Conservation (phyloP, 2,797 vertebrate species). For the Melanotaenia pygmaea region DNA sequence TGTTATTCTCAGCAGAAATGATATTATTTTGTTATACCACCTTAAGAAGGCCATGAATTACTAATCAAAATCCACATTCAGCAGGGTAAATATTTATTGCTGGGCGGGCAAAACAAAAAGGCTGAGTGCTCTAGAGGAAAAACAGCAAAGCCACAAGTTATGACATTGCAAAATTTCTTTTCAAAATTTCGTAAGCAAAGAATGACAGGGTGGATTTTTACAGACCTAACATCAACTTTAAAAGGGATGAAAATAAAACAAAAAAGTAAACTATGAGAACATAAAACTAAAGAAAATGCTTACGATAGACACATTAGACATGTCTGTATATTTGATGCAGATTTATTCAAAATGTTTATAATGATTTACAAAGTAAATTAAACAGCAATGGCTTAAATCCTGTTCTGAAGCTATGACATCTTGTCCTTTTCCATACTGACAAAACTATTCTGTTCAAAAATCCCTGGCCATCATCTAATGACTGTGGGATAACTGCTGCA, state of each 20-base stretch:
- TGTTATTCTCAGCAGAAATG: slow-evolving; percentile 39
- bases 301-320: too few relatives aligned
- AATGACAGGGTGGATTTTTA: neutral
- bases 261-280: too few relatives aligned
- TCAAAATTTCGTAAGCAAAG: slow-evolving; percentile 11
- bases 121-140: slow-evolving; percentile 29
- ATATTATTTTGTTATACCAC: slow-evolving; percentile 67
- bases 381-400: too few relatives aligned
- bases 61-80: slow-evolving; percentile 70
- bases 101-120: slow-evolving; percentile 60
- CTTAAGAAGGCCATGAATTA: slow-evolving; percentile 64
- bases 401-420: too few relatives aligned
- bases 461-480: neutral
- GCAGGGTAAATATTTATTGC: slow-evolving; percentile 60
- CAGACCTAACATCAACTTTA: too few relatives aligned
- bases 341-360: too few relatives aligned
- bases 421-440: too few relatives aligned
- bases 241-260: too few relatives aligned
- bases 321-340: too few relatives aligned
- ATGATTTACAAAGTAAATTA: too few relatives aligned
- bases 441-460: too few relatives aligned
- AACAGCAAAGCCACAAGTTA: slow-evolving; percentile 21
- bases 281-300: too few relatives aligned
- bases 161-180: slow-evolving; percentile 42
- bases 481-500: neutral